These are phyloP conservation scores for Macrochelys suwanniensis DNA, from an alignment of 2,797 vertebrate genomes.

Conservation along the genomic window DNA sequence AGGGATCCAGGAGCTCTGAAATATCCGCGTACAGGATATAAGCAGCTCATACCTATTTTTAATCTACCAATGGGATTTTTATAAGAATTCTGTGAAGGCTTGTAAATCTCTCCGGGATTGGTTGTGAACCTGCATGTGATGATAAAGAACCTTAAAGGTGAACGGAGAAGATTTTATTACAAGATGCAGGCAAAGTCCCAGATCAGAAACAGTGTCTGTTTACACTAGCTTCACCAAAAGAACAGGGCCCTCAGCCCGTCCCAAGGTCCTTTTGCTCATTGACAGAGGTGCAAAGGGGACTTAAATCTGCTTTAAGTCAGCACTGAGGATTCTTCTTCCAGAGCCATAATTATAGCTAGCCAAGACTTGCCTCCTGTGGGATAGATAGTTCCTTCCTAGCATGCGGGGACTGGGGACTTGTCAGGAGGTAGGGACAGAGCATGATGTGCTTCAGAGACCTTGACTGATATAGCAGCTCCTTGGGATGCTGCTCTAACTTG, in stretches of 20 bases:
- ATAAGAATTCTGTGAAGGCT: slow-evolving; percentile 20
- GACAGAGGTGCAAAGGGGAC: neutral
- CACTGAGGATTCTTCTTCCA: fast-evolving
- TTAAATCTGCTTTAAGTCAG: neutral
- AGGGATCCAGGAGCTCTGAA: neutral
- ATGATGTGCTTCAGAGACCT: neutral
- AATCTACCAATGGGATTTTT: slow-evolving; percentile 40
- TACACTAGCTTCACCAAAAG: neutral
- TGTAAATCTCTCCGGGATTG: slow-evolving; percentile 47
- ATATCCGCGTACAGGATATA: neutral
- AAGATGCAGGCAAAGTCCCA: neutral
- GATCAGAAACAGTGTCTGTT: neutral
- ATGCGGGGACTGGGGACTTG: neutral
- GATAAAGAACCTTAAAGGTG: neutral
- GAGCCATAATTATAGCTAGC: neutral
- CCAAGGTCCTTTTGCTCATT: neutral
- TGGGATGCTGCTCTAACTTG: neutral
- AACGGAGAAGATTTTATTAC: slow-evolving; percentile 9
- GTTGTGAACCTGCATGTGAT: neutral
- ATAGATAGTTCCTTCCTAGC: neutral
- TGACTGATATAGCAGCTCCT: neutral
- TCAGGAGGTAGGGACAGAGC: neutral
- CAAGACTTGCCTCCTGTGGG: neutral
- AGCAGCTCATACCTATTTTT: slow-evolving; percentile 18
- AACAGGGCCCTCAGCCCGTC: neutral